A percentile compares a stretch with the other conserved stretches of the same genome.
Conservation (phyloP, 2,888 invertebrate species). For the Temnothorax unifasciatus region DNA sequence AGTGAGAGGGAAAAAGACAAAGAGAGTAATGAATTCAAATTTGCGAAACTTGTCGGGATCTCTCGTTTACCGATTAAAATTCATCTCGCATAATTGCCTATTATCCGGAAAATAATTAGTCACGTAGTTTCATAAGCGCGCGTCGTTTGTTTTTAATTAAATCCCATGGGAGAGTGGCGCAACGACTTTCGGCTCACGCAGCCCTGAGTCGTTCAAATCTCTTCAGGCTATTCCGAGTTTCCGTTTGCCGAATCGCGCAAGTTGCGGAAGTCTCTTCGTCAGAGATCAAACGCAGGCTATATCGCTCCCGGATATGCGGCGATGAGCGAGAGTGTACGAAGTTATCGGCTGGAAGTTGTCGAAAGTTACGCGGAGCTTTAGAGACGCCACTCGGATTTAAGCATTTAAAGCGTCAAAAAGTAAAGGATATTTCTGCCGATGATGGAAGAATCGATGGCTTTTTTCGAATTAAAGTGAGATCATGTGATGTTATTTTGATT, state of each 20-base stretch:
- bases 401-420: slow-evolving; percentile 35
- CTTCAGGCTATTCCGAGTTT: slow-evolving; percentile 52
- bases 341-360: slow-evolving; percentile 48
- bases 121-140: slow-evolving; percentile 53
- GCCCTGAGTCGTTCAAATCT: slow-evolving; percentile 26
- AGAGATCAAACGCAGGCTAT: slow-evolving; percentile 48
- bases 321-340: slow-evolving; percentile 47
- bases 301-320: slow-evolving; percentile 38
- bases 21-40: slow-evolving; percentile 40
- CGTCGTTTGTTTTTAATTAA: slow-evolving; percentile 56
- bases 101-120: slow-evolving; percentile 54
- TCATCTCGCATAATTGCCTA: slow-evolving; percentile 54
- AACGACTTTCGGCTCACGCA: slow-evolving; percentile 35
- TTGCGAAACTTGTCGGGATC: slow-evolving; percentile 26
- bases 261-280: slow-evolving; percentile 35
- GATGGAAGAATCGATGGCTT: background rate
- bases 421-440: background rate
- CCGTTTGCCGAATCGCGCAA: slow-evolving; percentile 44
- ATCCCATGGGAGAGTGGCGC: slow-evolving; percentile 22
- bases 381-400: slow-evolving; percentile 24
- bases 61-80: slow-evolving; percentile 55
- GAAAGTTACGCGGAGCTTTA: slow-evolving; percentile 42
- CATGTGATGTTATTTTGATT: background rate
- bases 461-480: slow-evolving; percentile 6
- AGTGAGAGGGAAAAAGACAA: background rate